phyloP scores from a whole-genome alignment of 2,888 invertebrate species.

The Spisula solida region DNA sequence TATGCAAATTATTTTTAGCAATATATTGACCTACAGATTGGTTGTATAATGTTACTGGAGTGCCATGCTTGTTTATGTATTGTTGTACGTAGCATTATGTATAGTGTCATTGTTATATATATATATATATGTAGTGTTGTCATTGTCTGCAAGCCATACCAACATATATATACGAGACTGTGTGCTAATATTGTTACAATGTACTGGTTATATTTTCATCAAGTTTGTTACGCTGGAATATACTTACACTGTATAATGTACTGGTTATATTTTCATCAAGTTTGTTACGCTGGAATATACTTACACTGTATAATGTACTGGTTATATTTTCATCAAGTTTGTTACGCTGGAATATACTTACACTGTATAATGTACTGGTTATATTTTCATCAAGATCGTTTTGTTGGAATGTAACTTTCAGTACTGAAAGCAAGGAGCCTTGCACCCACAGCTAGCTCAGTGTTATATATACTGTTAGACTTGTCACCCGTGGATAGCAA shows the following conservation, averaged over 20 bases:
- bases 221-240: no score
- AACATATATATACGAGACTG: not conserved
- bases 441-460: no score
- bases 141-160: conserved; percentile 12
- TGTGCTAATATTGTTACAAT: not conserved
- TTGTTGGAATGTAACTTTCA: no score
- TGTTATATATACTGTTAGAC: no score
- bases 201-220: no score
- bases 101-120: conserved; percentile 17
- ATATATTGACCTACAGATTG: not conserved
- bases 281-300: no score
- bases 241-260: not conserved
- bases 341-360: no score
- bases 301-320: not conserved
- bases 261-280: no score
- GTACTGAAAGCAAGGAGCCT: no score
- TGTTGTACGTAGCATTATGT: conserved; percentile 6
- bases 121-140: not conserved
- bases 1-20: conserved; percentile 14
- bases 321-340: no score
- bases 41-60: not conserved
- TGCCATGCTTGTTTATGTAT: not conserved
- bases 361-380: not conserved
- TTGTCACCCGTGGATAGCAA: no score
- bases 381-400: no score